These are phyloP conservation scores for Drosophila aff. DNA, from an alignment of 1,140 invertebrate species.

Conservation along the genomic window DNA sequence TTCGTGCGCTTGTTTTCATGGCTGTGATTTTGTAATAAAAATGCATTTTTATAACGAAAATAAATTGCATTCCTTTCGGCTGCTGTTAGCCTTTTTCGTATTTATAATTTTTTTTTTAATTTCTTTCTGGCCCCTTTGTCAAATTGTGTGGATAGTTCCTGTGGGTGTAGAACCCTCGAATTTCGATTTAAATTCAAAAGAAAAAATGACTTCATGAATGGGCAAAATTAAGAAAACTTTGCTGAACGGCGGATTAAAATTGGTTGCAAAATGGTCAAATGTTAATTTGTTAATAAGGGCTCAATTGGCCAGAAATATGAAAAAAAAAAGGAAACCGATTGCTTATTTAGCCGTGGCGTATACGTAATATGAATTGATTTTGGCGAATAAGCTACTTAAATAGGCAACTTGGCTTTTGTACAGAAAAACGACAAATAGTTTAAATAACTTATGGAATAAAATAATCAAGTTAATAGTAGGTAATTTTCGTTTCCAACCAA, in stretches of 20 bases:
- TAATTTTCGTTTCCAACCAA: no score
- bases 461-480: no score
- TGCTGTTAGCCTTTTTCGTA: conserved; percentile 4
- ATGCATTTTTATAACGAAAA: conserved; percentile 74
- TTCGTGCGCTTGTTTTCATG: conserved; percentile 62
- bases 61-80: conserved; percentile 71
- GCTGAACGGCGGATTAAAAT: neutral
- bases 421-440: no score
- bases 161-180: conserved; percentile 13
- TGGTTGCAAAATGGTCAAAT: conserved; percentile 14
- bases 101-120: conserved; percentile 23
- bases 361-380: conserved; percentile 50
- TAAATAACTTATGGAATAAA: neutral
- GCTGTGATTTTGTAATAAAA: conserved; percentile 81
- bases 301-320: conserved; percentile 48
- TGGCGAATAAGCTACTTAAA: neutral
- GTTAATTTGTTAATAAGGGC: conserved; percentile 65
- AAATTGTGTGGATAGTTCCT: conserved; percentile 44
- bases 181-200: conserved; percentile 19
- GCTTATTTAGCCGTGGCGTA: conserved; percentile 49
- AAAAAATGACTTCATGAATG: conserved; percentile 8
- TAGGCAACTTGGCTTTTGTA: neutral
- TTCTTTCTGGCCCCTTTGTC: conserved; percentile 27
- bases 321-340: conserved; percentile 10
- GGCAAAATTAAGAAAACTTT: neutral